phyloP scores from a whole-genome alignment of 1,140 invertebrate genomes.

The Wasmannia auropunctata region DNA sequence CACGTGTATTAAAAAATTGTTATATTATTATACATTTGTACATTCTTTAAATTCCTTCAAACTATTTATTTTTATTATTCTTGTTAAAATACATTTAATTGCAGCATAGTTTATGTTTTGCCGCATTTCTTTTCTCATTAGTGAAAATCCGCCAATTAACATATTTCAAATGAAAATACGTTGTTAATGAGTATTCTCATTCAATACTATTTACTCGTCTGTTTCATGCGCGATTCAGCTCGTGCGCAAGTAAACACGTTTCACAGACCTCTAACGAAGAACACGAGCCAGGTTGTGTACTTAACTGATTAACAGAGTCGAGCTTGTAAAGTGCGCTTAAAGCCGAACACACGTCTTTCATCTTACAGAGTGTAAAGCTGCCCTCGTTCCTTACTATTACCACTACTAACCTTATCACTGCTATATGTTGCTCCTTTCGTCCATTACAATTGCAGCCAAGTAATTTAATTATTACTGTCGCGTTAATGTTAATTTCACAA shows the following conservation, averaged over 20 bases:
- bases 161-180: neutral
- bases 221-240: slow-evolving; percentile 56
- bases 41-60: neutral
- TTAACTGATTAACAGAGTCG: slow-evolving; percentile 62
- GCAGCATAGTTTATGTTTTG: neutral
- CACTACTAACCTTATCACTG: neutral
- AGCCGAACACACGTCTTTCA: slow-evolving; percentile 70
- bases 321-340: slow-evolving; percentile 68
- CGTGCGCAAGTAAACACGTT: slow-evolving; percentile 54
- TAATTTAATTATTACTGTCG: slow-evolving; percentile 25
- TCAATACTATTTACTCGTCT: slow-evolving; percentile 51
- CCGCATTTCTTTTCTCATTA: neutral
- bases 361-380: slow-evolving; percentile 59
- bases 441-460: neutral
- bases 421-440: neutral
- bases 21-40: neutral
- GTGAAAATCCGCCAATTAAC: slow-evolving; percentile 4
- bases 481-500: slow-evolving; percentile 14
- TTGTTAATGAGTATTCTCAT: slow-evolving; percentile 41
- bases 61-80: neutral
- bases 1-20: neutral
- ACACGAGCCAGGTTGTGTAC: slow-evolving; percentile 61
- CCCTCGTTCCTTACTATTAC: slow-evolving; percentile 54
- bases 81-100: neutral
- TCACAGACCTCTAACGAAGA: slow-evolving; percentile 60